Evolutionary conservation across 2,888 invertebrate genomes (phyloP).

Genomic region (Aleiodes testaceus): DNA sequence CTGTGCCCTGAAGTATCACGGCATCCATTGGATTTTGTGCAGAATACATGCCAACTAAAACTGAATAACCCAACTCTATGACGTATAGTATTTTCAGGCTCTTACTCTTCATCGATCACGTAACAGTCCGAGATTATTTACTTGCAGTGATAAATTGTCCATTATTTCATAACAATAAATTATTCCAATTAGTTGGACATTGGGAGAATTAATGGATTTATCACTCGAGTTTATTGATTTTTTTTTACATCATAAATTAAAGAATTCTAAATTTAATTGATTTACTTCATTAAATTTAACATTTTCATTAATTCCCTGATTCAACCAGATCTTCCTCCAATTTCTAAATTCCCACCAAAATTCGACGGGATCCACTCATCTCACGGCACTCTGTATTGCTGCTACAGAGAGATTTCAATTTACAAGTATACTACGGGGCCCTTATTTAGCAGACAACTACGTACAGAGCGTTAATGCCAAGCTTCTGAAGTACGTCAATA

Average conservation of each 20-base stretch:
- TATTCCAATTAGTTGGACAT: too few relatives aligned
- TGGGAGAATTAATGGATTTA: too few relatives aligned
- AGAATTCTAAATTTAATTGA: too few relatives aligned
- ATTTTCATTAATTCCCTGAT: too few relatives aligned
- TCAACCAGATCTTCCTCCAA: too few relatives aligned
- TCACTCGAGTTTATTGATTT: too few relatives aligned
- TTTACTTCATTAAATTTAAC: too few relatives aligned
- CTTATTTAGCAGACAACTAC: constrained; percentile 28
- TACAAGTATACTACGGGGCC: constrained; percentile 18
- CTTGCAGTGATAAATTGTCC: not conserved
- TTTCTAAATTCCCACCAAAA: not conserved
- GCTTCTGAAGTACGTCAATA: constrained; percentile 30
- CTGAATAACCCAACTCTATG: constrained; percentile 26
- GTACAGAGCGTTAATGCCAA: constrained; percentile 23
- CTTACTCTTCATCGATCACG: constrained; percentile 39
- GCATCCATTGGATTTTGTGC: constrained; percentile 10
- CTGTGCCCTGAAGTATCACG: constrained; percentile 38
- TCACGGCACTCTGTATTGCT: constrained; percentile 16
- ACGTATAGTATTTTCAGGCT: constrained; percentile 11
- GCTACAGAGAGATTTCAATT: constrained; percentile 25
- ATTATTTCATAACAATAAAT: too few relatives aligned
- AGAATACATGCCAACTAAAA: constrained; percentile 19
- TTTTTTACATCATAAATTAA: too few relatives aligned
- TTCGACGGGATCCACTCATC: constrained; percentile 10
- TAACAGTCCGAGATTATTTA: not conserved